Conservation (phyloP, 2,888 invertebrate genomes). For the Tenthredo notha region DNA sequence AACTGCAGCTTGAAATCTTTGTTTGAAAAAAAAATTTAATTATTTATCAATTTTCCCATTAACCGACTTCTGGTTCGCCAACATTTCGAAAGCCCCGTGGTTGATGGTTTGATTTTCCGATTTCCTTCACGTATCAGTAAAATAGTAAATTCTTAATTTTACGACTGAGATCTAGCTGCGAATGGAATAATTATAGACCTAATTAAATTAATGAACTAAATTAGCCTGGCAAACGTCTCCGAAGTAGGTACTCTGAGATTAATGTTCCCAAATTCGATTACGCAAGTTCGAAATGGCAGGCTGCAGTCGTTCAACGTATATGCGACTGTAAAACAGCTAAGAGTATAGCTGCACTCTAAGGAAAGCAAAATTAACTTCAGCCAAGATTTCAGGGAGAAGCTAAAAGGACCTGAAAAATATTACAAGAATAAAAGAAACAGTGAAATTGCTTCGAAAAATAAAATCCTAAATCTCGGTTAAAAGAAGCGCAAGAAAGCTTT, state of each 20-base stretch:
- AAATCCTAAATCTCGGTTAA: background rate
- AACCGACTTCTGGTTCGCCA: no score
- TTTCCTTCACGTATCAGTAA: background rate
- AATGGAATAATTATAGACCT: background rate
- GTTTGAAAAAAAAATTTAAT: background rate
- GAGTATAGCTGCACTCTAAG: background rate
- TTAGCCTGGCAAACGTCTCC: conserved; percentile 21
- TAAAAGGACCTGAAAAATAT: background rate
- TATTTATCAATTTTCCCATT: background rate
- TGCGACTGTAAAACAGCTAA: background rate
- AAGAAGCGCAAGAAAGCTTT: background rate
- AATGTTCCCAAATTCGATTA: conserved; percentile 30
- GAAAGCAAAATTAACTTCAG: background rate
- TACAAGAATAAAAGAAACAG: background rate
- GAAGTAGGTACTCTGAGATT: background rate
- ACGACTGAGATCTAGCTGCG: background rate
- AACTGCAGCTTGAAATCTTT: background rate
- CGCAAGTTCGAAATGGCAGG: conserved; percentile 20
- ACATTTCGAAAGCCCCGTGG: background rate
- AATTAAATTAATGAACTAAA: conserved; percentile 27
- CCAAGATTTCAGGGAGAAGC: background rate
- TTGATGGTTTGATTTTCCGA: background rate
- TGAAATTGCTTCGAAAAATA: background rate
- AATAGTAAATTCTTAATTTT: background rate
- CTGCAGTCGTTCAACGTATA: conserved; percentile 3